phyloP scores from a whole-genome alignment of 2,797 vertebrate genomes.

The Parauchenoglanis ngamensis region DNA sequence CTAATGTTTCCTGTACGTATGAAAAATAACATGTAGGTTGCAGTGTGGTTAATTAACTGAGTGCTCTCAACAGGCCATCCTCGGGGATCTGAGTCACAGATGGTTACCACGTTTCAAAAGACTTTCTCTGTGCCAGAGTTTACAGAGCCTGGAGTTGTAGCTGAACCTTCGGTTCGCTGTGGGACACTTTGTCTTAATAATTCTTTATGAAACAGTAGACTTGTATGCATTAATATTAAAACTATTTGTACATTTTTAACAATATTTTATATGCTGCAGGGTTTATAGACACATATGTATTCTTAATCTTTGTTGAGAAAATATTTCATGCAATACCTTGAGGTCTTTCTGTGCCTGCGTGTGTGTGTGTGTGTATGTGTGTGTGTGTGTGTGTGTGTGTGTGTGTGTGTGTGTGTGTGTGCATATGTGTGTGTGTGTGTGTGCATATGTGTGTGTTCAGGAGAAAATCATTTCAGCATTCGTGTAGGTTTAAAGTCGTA shows the following conservation, averaged over 20 bases:
- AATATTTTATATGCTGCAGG: constrained; percentile 32
- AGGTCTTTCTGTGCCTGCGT: constrained; percentile 8
- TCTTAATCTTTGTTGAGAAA: constrained; percentile 30
- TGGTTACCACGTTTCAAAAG: constrained; percentile 37
- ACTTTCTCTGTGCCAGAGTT: constrained; percentile 29
- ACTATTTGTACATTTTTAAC: constrained; percentile 46
- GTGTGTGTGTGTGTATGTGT: not conserved
- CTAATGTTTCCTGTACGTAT: constrained; percentile 45
- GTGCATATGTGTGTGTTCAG: not conserved
- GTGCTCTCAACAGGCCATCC: constrained; percentile 29
- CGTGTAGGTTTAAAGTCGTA: constrained; percentile 6
- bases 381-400: not conserved
- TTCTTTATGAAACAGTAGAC: constrained; percentile 47
- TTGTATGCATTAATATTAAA: constrained; percentile 40
- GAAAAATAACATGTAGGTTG: constrained; percentile 48
- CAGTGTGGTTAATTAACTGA: constrained; percentile 39
- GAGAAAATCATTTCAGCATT: not conserved
- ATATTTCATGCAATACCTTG: constrained; percentile 33
- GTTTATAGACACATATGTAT: constrained; percentile 13
- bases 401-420: not conserved
- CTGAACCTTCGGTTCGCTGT: constrained; percentile 26
- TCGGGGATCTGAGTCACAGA: constrained; percentile 38
- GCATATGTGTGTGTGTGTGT: not conserved
- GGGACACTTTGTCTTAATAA: constrained; percentile 51
- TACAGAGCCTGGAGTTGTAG: constrained; percentile 42